A percentile compares a stretch with the other conserved stretches of the same genome.
Conservation (phyloP, 2,888 invertebrate genomes). For the Xanthia togata region DNA sequence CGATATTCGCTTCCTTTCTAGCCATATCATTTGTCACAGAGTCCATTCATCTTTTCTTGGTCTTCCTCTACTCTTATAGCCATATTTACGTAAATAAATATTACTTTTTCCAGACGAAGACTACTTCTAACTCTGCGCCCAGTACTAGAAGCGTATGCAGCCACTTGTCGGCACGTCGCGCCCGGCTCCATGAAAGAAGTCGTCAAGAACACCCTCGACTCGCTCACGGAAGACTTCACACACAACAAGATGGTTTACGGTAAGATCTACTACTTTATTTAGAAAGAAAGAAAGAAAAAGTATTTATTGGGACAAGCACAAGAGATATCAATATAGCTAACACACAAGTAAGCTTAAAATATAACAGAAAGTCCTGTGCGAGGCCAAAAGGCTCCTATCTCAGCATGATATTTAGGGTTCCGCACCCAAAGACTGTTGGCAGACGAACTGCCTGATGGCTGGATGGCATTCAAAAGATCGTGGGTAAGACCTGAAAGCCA, state of each 20-base stretch:
- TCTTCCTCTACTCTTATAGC: neutral
- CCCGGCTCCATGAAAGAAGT: slow-evolving; percentile 92
- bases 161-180: slow-evolving; percentile 85
- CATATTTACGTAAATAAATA: neutral
- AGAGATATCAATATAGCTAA: too few species aligned
- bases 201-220: slow-evolving; percentile 91
- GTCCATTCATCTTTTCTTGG: neutral
- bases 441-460: neutral
- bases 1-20: neutral
- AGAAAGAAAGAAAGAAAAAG: too few species aligned
- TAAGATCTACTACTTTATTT: slow-evolving; percentile 29
- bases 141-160: slow-evolving; percentile 93
- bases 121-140: slow-evolving; percentile 92
- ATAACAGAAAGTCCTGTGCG: too few species aligned
- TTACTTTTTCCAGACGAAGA: slow-evolving; percentile 84
- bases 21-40: neutral
- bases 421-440: neutral
- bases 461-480: neutral
- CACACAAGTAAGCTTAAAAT: too few species aligned
- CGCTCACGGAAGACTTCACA: slow-evolving; percentile 92
- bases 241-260: slow-evolving; percentile 90
- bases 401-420: too few species aligned
- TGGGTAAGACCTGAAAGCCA: neutral
- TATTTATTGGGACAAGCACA: too few species aligned
- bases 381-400: too few species aligned